A percentile compares a stretch with the other conserved stretches of the same genome.
phyloP scores from a whole-genome alignment of 2,797 vertebrate genomes.

The Mus spretus region DNA sequence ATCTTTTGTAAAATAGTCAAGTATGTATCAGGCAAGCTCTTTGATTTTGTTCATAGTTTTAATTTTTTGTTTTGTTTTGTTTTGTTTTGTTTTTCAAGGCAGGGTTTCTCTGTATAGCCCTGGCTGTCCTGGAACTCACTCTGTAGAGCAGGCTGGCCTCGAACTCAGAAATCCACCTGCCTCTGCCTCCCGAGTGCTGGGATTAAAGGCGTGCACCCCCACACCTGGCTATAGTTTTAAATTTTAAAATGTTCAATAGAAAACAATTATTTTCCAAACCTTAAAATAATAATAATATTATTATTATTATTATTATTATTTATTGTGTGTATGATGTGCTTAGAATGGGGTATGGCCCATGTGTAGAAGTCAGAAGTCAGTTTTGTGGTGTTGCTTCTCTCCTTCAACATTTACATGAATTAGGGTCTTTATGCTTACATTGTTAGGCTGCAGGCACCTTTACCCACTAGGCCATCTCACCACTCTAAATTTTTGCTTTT shows the following conservation, averaged over 20 bases:
- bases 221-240: not conserved
- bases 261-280: not conserved
- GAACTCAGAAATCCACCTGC: too few species aligned
- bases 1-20: not conserved
- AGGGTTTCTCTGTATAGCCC: too few species aligned
- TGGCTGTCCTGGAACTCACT: too few species aligned
- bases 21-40: not conserved
- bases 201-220: too few species aligned
- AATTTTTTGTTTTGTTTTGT: not conserved
- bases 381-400: not conserved
- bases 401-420: not conserved
- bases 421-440: not conserved
- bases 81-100: too few species aligned
- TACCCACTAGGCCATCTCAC: not conserved
- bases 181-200: too few species aligned
- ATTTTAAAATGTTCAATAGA: not conserved
- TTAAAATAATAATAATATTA: not conserved
- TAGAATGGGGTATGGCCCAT: not conserved
- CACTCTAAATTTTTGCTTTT: slow-evolving; percentile 60
- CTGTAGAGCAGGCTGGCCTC: too few species aligned
- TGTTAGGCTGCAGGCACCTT: not conserved
- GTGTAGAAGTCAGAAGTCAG: not conserved
- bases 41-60: slow-evolving; percentile 13
- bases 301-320: not conserved
- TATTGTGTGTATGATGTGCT: not conserved